Evolutionary conservation across 1,140 invertebrate genomes (phyloP), one percentile per base, ranked within the genome.

Genomic region (Calosoma granatense): DNA sequence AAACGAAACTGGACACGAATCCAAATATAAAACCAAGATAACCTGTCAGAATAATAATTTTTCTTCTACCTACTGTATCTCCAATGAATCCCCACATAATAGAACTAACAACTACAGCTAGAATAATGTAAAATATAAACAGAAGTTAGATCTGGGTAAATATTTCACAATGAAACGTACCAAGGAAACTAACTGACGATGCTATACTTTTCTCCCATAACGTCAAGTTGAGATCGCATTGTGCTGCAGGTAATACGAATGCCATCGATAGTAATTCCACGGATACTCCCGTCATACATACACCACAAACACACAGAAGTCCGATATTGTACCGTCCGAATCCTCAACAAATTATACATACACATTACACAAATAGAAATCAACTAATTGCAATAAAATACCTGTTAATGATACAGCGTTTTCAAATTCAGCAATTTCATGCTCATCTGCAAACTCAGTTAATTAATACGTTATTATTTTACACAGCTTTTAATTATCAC

Each of bases 11-110:
- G 0, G 81, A 81, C 0, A 73, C 63, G 2, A 83, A 61, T 19
- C 78, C 80, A 53, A 78, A 76, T 0, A 79, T 58, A 1, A 78
- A 80, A 60, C 84, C 83, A 0, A 76, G 63, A 0, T 79, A 58
- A 59, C 85, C 69, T 1, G 80, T 80, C 1, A 77, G 75, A 43
- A 83, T 65, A 63, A 85, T 74, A 4, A 84, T 75, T 0, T 74
- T 70, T 56, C 59, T 63, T 36, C 72, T 59, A 11, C 72, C 72
- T 26, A 56, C 56, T 1, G 67, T 66, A 47, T 73, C 72, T 0
- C 68, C 71, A 30, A 71, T 57, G 57, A 65, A 71, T 9, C 72
- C 72, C 71, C 71, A 72, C 12, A 70, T 51, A 53, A 70, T 63
- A 1, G 69, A 72, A 15, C 64, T 64, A 1, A 60, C 51, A 15